Evolutionary conservation across 1,140 invertebrate genomes (phyloP).

Genomic region (Camponotus pennsylvanicus): DNA sequence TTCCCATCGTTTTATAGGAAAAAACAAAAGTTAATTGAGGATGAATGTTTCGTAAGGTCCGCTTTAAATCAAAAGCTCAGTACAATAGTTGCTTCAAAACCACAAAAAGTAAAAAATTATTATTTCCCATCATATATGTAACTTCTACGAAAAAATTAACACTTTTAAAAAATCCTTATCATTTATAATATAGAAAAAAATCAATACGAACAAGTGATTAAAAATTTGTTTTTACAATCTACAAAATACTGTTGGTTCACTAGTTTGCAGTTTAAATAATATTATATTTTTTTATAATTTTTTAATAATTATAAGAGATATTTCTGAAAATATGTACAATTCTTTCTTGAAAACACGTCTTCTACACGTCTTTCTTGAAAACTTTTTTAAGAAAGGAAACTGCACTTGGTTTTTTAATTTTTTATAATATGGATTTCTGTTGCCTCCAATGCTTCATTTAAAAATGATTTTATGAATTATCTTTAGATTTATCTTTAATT

Average conservation of each 20-base stretch:
- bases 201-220: not conserved
- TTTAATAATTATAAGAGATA: too few relatives aligned
- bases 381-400: too few relatives aligned
- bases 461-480: too few relatives aligned
- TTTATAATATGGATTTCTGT: not conserved
- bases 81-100: not conserved
- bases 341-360: too few relatives aligned
- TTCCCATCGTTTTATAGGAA: not conserved
- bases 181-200: not conserved
- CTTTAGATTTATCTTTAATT: too few relatives aligned
- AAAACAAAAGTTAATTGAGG: not conserved
- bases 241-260: not conserved
- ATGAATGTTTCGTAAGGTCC: constrained; percentile 22
- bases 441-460: too few relatives aligned
- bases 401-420: not conserved
- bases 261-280: not conserved
- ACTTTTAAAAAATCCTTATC: not conserved
- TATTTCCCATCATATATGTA: not conserved
- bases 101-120: constrained; percentile 8
- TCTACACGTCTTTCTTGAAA: too few relatives aligned
- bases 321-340: too few relatives aligned
- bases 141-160: not conserved
- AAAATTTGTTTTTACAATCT: not conserved
- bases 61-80: constrained; percentile 16
- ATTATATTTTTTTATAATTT: not conserved